Percentiles rank a stretch among this genome's conserved stretches.
These are phyloP conservation scores for Mico argentatus DNA, from an alignment of 2,797 vertebrate genomes.

Conservation along the genomic window DNA sequence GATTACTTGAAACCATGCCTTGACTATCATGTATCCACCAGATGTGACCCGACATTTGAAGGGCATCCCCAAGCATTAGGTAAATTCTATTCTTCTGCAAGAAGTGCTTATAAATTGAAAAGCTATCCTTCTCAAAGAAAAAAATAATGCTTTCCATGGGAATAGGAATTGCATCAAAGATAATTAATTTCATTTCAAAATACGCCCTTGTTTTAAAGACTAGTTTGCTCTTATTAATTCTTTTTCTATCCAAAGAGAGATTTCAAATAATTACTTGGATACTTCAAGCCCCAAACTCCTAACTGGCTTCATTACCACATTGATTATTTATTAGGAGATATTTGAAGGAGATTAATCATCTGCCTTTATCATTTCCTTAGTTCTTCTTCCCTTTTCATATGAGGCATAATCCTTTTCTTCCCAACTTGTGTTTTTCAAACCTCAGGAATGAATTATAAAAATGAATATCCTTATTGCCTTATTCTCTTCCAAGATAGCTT, in stretches of 20 bases:
- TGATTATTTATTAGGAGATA: not conserved
- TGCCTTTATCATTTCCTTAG: not conserved
- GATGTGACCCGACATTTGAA: not conserved
- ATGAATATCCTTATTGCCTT: slow-evolving; percentile 67
- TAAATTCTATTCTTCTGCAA: not conserved
- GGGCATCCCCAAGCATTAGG: not conserved
- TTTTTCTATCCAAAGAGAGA: not conserved
- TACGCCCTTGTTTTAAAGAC: not conserved
- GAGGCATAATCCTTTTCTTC: not conserved
- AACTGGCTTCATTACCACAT: not conserved
- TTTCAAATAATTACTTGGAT: not conserved
- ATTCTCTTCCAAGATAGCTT: slow-evolving; percentile 64
- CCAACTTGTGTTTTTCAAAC: not conserved
- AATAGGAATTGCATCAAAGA: not conserved
- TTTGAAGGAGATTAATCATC: not conserved
- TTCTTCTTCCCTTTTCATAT: not conserved
- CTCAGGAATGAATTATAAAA: slow-evolving; percentile 16
- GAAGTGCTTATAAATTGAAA: not conserved
- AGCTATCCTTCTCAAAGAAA: not conserved
- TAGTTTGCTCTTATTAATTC: not conserved
- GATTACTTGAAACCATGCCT: not conserved
- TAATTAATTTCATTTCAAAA: not conserved
- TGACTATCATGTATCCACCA: not conserved
- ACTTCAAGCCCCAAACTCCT: not conserved
- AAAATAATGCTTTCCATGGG: fast-evolving